phyloP scores from a whole-genome alignment of 1,140 invertebrate species.

The Scylla paramamosain region DNA sequence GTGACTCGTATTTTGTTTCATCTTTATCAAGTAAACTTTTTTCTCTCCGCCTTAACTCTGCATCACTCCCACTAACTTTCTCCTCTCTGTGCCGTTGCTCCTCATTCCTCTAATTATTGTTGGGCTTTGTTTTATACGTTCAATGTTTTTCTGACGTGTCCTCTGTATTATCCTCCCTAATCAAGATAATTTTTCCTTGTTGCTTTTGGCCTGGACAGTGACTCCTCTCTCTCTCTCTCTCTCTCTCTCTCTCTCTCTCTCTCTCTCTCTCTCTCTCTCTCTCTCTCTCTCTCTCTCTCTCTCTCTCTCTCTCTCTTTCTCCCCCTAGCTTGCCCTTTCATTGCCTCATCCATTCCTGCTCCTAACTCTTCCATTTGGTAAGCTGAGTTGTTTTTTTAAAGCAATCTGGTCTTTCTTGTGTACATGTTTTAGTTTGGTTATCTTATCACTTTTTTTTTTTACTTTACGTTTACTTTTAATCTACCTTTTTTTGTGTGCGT shows the following conservation, averaged over 20 bases:
- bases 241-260: background rate
- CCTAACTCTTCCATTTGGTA: background rate
- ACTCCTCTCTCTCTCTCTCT: too few relatives aligned
- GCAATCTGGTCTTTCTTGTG: background rate
- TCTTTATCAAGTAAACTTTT: background rate
- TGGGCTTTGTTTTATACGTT: background rate
- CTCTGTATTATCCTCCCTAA: background rate
- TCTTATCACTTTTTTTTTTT: background rate
- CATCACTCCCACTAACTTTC: background rate
- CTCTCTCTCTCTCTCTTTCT: background rate
- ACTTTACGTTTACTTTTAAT: background rate
- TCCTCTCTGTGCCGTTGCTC: background rate
- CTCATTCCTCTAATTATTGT: background rate
- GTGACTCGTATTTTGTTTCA: background rate
- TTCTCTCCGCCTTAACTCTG: background rate
- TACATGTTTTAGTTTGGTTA: background rate
- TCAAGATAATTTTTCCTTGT: background rate
- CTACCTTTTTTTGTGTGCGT: background rate
- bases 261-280: constrained; percentile 16
- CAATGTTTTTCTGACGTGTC: background rate
- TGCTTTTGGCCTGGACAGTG: background rate
- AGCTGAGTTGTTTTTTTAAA: background rate
- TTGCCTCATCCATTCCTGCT: background rate
- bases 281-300: constrained; percentile 21
- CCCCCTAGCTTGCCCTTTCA: background rate